Evolutionary conservation across 2,888 invertebrate genomes (phyloP).

Genomic region (Cactoblastis cactorum): DNA sequence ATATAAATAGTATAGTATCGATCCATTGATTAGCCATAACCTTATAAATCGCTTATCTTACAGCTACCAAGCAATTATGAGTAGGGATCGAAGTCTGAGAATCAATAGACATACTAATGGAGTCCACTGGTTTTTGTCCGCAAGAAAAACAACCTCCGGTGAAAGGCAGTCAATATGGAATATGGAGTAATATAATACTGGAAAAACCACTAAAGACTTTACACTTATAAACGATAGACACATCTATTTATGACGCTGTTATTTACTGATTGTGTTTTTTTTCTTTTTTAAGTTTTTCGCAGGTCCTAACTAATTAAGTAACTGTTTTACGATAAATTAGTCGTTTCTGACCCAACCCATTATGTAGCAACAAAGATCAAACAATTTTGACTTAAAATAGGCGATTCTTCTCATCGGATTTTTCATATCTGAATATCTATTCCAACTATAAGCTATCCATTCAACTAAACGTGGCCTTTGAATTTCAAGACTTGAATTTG

Average conservation of each 20-base stretch:
- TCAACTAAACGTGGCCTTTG: too few species aligned
- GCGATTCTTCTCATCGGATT: too few species aligned
- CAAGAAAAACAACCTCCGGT: constrained; percentile 38
- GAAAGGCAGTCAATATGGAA: constrained; percentile 39
- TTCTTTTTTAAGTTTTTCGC: neutral
- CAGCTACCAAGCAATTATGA: neutral
- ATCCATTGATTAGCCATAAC: too few species aligned
- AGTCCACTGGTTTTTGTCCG: constrained; percentile 29
- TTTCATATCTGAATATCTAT: too few species aligned
- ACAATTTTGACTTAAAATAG: too few species aligned
- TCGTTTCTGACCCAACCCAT: too few species aligned
- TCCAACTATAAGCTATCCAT: too few species aligned
- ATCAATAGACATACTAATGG: constrained; percentile 23
- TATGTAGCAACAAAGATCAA: too few species aligned
- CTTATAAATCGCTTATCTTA: neutral
- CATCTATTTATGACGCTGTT: neutral
- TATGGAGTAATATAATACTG: constrained; percentile 43
- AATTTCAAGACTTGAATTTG: too few species aligned
- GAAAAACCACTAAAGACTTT: constrained; percentile 23
- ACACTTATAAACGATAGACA: neutral
- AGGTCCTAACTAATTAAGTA: too few species aligned
- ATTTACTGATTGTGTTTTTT: neutral
- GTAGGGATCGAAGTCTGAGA: constrained; percentile 24
- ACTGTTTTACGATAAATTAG: too few species aligned
- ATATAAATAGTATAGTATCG: too few species aligned